These are phyloP conservation scores for Chelon auratus DNA, from an alignment of 2,797 vertebrate genomes.

Conservation along the genomic window DNA sequence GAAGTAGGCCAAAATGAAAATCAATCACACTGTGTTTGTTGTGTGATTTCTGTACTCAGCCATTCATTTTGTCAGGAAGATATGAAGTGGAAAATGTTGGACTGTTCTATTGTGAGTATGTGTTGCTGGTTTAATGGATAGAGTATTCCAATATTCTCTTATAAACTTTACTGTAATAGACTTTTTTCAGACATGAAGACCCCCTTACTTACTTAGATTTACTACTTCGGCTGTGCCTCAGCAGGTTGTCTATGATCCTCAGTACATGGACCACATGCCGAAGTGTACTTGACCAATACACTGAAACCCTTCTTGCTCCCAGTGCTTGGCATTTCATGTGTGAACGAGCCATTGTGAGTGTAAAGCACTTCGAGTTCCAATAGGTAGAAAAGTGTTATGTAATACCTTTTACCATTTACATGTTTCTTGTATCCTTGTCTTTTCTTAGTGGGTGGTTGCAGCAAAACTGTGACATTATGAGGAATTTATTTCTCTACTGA, in stretches of 20 bases:
- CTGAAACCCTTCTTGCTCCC: no score
- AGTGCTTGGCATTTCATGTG: no score
- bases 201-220: not conserved
- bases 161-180: not conserved
- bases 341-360: no score
- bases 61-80: not conserved
- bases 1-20: conserved; percentile 4
- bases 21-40: not conserved
- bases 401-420: no score
- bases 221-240: not conserved
- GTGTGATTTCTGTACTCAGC: conserved; percentile 5
- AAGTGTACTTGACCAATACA: no score
- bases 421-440: no score
- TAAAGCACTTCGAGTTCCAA: no score
- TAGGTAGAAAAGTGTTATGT: no score
- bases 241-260: no score
- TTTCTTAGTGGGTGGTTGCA: no score
- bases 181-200: no score
- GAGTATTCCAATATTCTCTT: not conserved
- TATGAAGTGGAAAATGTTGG: not conserved
- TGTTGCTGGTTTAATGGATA: conserved; percentile 11
- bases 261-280: no score
- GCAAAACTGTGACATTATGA: not conserved
- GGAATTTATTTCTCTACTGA: not conserved
- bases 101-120: not conserved